phyloP scores from a whole-genome alignment of 2,888 invertebrate genomes.

The Xylophagus ater region DNA sequence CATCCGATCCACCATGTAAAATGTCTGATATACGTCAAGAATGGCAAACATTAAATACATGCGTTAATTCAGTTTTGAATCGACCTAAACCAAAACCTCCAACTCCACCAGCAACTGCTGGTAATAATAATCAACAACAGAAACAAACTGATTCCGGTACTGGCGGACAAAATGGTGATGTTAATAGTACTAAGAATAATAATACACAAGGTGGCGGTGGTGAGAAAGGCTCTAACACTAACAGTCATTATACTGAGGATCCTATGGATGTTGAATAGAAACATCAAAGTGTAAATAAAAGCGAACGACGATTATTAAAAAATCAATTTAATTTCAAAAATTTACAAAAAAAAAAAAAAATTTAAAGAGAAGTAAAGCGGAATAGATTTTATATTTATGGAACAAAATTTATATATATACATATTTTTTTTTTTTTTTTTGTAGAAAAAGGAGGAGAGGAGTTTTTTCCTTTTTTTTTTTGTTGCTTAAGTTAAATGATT shows the following conservation, averaged over 20 bases:
- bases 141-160: slow-evolving; percentile 1
- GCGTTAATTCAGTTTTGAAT: slow-evolving; percentile 66
- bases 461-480: too few species aligned
- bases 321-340: background rate
- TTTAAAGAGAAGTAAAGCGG: background rate
- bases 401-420: too few species aligned
- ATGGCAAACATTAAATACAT: slow-evolving; percentile 46
- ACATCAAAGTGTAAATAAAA: background rate
- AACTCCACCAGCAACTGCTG: slow-evolving; percentile 44
- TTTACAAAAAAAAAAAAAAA: background rate
- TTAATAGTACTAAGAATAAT: slow-evolving; percentile 14
- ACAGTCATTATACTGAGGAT: background rate
- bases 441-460: too few species aligned
- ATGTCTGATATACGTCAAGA: slow-evolving; percentile 70
- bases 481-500: too few species aligned
- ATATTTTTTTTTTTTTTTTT: too few species aligned
- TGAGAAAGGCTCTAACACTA: too few species aligned
- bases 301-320: background rate
- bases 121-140: slow-evolving; percentile 13
- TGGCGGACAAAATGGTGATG: slow-evolving; percentile 26
- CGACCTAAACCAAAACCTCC: slow-evolving; percentile 82
- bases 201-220: background rate
- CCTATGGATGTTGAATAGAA: slow-evolving; percentile 2
- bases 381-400: too few species aligned
- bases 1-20: slow-evolving; percentile 64